These are phyloP conservation scores for Hyles vespertilio DNA, from an alignment of 1,140 invertebrate genomes.

Conservation along the genomic window DNA sequence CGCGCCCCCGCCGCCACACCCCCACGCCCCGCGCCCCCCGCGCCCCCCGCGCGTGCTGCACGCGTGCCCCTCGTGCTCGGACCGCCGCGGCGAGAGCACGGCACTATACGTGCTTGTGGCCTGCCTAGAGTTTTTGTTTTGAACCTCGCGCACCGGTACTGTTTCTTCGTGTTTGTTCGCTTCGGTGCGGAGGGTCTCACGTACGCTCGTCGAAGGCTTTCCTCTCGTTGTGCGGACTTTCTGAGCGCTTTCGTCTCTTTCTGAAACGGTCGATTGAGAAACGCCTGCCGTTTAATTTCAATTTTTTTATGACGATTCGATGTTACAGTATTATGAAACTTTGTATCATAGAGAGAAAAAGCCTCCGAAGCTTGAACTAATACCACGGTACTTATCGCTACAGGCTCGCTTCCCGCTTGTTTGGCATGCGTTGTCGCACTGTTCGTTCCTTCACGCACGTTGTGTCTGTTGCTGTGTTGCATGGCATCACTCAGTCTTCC, in stretches of 20 bases:
- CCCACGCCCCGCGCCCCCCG: constrained; percentile 13
- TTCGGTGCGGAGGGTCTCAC: constrained; percentile 51
- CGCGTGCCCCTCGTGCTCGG: constrained; percentile 24
- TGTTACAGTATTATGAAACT: too few relatives aligned
- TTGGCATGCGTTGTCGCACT: constrained; percentile 17
- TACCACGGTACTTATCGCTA: constrained; percentile 21
- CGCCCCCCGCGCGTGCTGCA: constrained; percentile 18
- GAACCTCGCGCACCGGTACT: constrained; percentile 61
- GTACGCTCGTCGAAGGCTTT: constrained; percentile 30
- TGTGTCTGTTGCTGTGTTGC: constrained; percentile 2
- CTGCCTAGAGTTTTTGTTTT: constrained; percentile 76
- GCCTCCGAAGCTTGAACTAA: constrained; percentile 20
- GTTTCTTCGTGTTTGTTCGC: constrained; percentile 49
- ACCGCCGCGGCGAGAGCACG: constrained; percentile 49
- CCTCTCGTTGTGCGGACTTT: constrained; percentile 14
- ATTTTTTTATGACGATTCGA: not conserved
- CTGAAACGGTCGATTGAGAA: not conserved
- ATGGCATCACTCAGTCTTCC: not conserved
- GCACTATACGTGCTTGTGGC: constrained; percentile 73
- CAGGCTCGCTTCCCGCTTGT: constrained; percentile 24
- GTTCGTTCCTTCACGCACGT: constrained; percentile 10
- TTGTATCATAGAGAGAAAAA: constrained; percentile 10
- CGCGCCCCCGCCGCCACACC: constrained; percentile 24
- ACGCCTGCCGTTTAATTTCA: not conserved
- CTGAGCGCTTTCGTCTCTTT: too few relatives aligned